Evolutionary conservation across 2,797 vertebrate species (phyloP).

Genomic region (Spheniscus humboldti): DNA sequence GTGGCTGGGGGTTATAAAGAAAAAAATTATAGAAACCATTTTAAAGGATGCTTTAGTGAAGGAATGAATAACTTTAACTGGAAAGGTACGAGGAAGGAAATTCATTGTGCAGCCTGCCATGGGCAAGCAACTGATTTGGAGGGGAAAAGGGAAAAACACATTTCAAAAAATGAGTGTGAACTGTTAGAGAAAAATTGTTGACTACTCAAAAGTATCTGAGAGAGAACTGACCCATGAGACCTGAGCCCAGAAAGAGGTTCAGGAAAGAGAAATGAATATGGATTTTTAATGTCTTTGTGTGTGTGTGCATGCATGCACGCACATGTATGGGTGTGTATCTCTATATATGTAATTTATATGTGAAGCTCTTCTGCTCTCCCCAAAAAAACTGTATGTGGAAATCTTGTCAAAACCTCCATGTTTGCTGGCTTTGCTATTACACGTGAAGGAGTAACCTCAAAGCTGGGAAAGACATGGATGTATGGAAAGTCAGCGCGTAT

Average conservation of each 20-base stretch:
- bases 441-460: not conserved
- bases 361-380: not conserved
- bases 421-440: not conserved
- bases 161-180: not conserved
- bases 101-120: not conserved
- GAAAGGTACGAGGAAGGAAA: not conserved
- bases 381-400: not conserved
- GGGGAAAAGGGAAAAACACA: not conserved
- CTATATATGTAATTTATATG: not conserved
- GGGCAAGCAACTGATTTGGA: not conserved
- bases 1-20: not conserved
- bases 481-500: not conserved
- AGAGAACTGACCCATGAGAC: not conserved
- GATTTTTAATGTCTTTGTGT: not conserved
- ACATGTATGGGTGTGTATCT: not conserved
- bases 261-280: not conserved
- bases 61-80: not conserved
- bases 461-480: not conserved
- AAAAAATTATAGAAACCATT: not conserved
- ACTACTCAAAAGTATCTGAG: not conserved
- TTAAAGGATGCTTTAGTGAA: not conserved
- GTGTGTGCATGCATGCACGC: fast-evolving
- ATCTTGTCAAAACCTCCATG: not conserved
- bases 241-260: not conserved
- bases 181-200: not conserved